phyloP scores from a whole-genome alignment of 1,140 invertebrate species.

The Rhyzopertha dominica region DNA sequence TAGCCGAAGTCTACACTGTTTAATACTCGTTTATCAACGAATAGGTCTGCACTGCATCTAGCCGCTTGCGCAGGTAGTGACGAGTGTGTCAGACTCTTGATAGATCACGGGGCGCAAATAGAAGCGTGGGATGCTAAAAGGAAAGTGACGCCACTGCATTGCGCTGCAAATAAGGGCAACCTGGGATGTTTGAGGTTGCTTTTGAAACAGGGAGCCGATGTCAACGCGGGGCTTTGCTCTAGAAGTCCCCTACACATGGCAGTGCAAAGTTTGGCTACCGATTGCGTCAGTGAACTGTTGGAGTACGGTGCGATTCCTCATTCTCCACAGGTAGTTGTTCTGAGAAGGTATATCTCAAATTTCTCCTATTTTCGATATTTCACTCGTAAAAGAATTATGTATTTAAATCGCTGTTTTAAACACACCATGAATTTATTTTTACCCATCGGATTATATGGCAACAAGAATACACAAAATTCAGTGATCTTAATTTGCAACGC shows the following conservation, averaged over 20 bases:
- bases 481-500: no score
- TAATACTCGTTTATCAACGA: conserved; percentile 29
- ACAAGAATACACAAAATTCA: no score
- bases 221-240: conserved; percentile 66
- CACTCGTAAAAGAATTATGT: background rate
- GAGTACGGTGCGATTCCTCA: conserved; percentile 68
- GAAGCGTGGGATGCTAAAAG: conserved; percentile 61
- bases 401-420: no score
- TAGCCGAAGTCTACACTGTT: no score
- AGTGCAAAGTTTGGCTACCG: conserved; percentile 60
- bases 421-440: no score
- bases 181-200: conserved; percentile 55
- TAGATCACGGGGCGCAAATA: conserved; percentile 60
- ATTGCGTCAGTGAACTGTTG: conserved; percentile 63
- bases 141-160: conserved; percentile 69
- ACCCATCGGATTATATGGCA: no score
- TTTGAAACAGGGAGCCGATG: conserved; percentile 60
- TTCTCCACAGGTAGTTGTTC: conserved; percentile 60
- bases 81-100: conserved; percentile 58
- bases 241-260: conserved; percentile 69
- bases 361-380: background rate
- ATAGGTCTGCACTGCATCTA: conserved; percentile 73
- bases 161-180: conserved; percentile 64
- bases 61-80: conserved; percentile 63
- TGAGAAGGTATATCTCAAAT: background rate